Conservation (phyloP, 2,797 vertebrate species). For the Apogon talboti region DNA sequence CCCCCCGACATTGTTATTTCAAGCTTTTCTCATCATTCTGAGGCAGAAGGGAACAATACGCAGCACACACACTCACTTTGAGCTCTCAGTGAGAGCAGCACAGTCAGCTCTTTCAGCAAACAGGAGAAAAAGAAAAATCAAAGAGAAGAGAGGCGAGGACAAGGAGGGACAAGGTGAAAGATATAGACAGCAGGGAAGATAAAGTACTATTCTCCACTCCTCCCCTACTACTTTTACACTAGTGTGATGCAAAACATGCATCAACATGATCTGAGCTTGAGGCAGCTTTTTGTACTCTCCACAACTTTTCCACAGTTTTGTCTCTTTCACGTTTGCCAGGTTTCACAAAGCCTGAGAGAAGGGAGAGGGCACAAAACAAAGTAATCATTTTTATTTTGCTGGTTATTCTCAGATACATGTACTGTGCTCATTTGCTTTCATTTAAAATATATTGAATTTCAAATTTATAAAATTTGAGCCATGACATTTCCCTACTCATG, state of each 20-base stretch:
- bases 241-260: conserved; percentile 59
- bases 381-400: conserved; percentile 8
- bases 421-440: conserved; percentile 20
- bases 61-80: conserved; percentile 45
- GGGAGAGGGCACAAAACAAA: conserved; percentile 13
- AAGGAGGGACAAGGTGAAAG: conserved; percentile 56
- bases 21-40: conserved; percentile 77
- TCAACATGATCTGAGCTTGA: conserved; percentile 55
- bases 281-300: conserved; percentile 38
- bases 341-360: conserved; percentile 16
- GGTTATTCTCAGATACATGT: conserved; percentile 4
- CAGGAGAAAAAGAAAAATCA: conserved; percentile 68
- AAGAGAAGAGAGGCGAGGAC: conserved; percentile 58
- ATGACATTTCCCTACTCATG: conserved; percentile 29
- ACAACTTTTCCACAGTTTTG: conserved; percentile 34
- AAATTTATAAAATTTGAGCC: conserved; percentile 18
- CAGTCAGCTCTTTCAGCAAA: conserved; percentile 69
- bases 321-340: conserved; percentile 16
- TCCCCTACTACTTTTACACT: conserved; percentile 36
- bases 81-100: conserved; percentile 51
- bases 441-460: conserved; percentile 26
- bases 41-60: conserved; percentile 63
- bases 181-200: conserved; percentile 59
- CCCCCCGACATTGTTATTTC: conserved; percentile 73
- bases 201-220: conserved; percentile 59